phyloP scores from a whole-genome alignment of 1,140 invertebrate species.

The Mesaphorura yosii region DNA sequence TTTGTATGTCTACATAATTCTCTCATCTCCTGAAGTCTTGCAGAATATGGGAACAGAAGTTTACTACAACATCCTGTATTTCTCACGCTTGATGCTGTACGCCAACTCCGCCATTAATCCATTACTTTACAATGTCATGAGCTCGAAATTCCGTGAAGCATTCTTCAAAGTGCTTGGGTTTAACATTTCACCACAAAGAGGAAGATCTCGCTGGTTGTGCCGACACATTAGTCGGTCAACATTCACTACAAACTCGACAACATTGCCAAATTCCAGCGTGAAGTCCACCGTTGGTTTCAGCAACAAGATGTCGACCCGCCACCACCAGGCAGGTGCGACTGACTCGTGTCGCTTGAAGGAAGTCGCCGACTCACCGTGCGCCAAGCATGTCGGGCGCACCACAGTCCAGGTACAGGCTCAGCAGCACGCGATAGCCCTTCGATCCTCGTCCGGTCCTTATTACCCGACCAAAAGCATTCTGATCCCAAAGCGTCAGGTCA shows the following conservation, averaged over 20 bases:
- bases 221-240: constrained; percentile 33
- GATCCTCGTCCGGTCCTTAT: constrained; percentile 22
- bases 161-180: constrained; percentile 45
- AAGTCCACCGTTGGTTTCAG: constrained; percentile 15
- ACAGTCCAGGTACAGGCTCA: neutral
- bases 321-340: constrained; percentile 4
- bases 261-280: constrained; percentile 26
- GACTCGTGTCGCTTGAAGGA: constrained; percentile 18
- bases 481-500: constrained; percentile 23
- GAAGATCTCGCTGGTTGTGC: constrained; percentile 26
- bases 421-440: constrained; percentile 8
- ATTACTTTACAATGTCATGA: constrained; percentile 79
- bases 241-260: constrained; percentile 31
- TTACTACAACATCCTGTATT: constrained; percentile 74
- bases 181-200: constrained; percentile 14
- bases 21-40: constrained; percentile 54
- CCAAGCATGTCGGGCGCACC: constrained; percentile 17
- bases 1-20: constrained; percentile 70
- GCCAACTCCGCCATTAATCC: constrained; percentile 82
- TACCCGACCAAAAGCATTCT: too few species aligned
- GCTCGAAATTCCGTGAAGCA: constrained; percentile 76
- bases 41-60: constrained; percentile 56
- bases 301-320: neutral
- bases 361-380: neutral
- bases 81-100: constrained; percentile 74